phyloP scores from a whole-genome alignment of 1,140 invertebrate genomes.

The Heliconius eleuchia region DNA sequence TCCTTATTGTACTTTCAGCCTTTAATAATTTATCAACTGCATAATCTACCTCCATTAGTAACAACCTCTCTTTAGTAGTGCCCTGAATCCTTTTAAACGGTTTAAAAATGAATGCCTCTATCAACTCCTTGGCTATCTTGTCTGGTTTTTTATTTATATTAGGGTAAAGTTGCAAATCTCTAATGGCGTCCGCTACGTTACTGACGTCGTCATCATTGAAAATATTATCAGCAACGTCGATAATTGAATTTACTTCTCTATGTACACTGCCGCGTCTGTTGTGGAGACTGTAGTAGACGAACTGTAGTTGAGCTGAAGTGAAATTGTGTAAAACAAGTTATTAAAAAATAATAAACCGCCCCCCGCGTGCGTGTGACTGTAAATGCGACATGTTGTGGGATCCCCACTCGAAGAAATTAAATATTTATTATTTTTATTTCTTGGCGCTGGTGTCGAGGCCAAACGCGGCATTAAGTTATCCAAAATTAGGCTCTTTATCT shows the following conservation, averaged over 20 bases:
- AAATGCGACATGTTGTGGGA: too few relatives aligned
- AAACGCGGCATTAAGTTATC: too few relatives aligned
- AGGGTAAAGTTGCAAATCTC: conserved; percentile 20
- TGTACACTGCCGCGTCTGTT: neutral
- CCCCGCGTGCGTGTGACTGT: too few relatives aligned
- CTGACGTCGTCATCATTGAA: conserved; percentile 13
- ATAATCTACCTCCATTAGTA: conserved; percentile 22
- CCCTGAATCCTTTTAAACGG: conserved; percentile 29
- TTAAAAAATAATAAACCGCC: neutral
- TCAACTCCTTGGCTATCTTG: conserved; percentile 13
- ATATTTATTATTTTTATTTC: too few relatives aligned
- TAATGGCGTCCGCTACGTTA: conserved; percentile 5
- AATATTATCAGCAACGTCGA: conserved; percentile 32
- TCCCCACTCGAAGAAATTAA: too few relatives aligned
- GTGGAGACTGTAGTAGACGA: neutral
- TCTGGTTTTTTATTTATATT: neutral
- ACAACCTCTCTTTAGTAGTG: conserved; percentile 16
- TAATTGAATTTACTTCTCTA: conserved; percentile 27
- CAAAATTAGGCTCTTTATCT: too few relatives aligned
- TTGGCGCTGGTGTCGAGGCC: too few relatives aligned
- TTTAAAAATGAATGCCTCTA: conserved; percentile 18
- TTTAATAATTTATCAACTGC: neutral
- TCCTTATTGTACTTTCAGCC: neutral
- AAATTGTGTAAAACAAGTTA: neutral
- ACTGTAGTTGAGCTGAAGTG: neutral